Conservation (phyloP, 2,888 invertebrate species). For the Globia sparganii region DNA sequence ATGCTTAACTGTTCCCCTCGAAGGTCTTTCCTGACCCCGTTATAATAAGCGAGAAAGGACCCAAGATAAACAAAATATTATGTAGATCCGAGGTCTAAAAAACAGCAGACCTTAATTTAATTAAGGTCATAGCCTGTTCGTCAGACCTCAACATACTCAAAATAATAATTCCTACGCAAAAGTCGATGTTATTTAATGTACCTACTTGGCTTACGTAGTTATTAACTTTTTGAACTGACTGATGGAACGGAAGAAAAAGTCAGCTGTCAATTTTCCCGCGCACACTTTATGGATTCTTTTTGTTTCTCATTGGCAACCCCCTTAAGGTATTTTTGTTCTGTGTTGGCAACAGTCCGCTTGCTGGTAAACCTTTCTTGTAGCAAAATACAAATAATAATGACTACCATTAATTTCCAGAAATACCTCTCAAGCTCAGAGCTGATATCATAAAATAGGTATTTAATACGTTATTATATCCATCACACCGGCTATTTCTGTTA, state of each 20-base stretch:
- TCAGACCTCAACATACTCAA: conserved; percentile 42
- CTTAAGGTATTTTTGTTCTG: no score
- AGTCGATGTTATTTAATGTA: conserved; percentile 35
- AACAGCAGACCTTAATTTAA: conserved; percentile 42
- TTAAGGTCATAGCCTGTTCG: conserved; percentile 27
- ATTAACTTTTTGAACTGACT: conserved; percentile 29
- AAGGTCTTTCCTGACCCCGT: conserved; percentile 14
- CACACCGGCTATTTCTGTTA: conserved; percentile 37
- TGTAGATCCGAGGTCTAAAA: conserved; percentile 22
- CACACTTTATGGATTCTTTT: background rate
- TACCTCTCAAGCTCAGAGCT: background rate
- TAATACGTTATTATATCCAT: conserved; percentile 7
- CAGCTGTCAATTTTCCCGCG: conserved; percentile 47
- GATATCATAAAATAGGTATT: background rate
- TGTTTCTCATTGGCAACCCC: background rate
- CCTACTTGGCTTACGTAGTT: conserved; percentile 2
- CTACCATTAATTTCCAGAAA: background rate
- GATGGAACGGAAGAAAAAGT: conserved; percentile 19
- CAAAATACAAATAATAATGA: background rate
- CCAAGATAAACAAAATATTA: conserved; percentile 48
- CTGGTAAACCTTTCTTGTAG: background rate
- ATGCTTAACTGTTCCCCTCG: background rate
- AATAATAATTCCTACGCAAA: conserved; percentile 29
- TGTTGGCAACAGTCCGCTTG: background rate
- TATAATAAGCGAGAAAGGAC: conserved; percentile 28